A percentile compares a stretch with the other conserved stretches of the same genome.
Conservation (phyloP, 2,797 vertebrate genomes). For the Anableps anableps region DNA sequence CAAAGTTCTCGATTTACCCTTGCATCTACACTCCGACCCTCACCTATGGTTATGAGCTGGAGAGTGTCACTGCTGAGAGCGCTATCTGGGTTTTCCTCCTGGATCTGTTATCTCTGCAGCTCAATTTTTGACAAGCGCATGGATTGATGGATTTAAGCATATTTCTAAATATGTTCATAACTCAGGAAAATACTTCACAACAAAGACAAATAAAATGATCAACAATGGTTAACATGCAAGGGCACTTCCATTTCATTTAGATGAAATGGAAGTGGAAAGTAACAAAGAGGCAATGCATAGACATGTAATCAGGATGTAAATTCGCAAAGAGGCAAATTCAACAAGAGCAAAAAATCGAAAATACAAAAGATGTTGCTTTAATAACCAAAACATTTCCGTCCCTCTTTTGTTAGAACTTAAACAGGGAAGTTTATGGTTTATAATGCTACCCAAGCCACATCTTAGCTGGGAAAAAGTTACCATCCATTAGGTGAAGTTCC, state of each 20-base stretch:
- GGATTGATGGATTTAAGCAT: neutral
- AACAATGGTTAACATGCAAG: neutral
- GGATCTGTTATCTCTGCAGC: neutral
- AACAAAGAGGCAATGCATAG: neutral
- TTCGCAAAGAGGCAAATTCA: neutral
- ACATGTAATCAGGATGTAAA: neutral
- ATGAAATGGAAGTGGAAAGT: too few species aligned
- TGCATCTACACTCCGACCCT: too few species aligned
- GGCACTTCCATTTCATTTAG: too few species aligned
- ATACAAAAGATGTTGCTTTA: neutral
- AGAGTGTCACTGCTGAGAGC: neutral
- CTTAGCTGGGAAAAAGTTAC: neutral
- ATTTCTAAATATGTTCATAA: neutral
- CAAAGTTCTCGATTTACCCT: too few species aligned
- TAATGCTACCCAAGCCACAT: neutral
- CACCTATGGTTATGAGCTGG: too few species aligned
- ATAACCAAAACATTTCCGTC: neutral
- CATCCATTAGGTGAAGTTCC: neutral
- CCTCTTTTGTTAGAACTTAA: neutral
- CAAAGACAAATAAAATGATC: neutral
- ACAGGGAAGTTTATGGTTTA: neutral
- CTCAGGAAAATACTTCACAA: neutral
- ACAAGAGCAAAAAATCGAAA: neutral
- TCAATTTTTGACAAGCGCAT: neutral
- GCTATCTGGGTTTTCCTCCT: neutral